Evolutionary conservation across 2,113 vertebrate genomes (phyloP), one percentile per base, ranked within the genome.

Genomic region (Ariopsis seemanni): DNA sequence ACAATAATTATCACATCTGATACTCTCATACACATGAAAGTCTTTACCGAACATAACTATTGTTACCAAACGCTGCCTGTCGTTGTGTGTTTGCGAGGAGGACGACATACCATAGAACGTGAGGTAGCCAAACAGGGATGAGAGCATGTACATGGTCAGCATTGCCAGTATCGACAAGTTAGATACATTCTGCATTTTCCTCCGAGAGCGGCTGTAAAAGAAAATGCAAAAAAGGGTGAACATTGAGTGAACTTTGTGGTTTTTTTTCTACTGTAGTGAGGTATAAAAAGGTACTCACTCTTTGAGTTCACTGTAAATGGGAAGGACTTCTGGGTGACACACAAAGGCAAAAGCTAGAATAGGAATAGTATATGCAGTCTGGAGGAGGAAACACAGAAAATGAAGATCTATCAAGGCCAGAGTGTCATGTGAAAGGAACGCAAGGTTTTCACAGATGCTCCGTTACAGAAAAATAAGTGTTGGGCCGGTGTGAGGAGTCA

Each of bases 221-320:
- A 67, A 22, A 63, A 42, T 52, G 17, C 25, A 12, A 83, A 57
- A 89, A 60, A 58, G 15, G 83, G 7, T 30, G 7, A 27, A 58
- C 30, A 42, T 4, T 42, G 2, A 72, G 27, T 72, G 25, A 25
- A 65, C 63, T 11, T 3, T 65, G 30, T 27, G 1, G 30, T 30
- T 53, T 42, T 27, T 17, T 55, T 27, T 22, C 34, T n/a, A 63
- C 17, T n/a, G 14, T 15, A 0, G 22, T 11, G 11, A 48, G 2
- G 4, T 20, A 42, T 15, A 5, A 25, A n/a, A 55, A 17, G 1
- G 18, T 53, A 60, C 97, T 97, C 94, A 99, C 98, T 97, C 96
- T 96, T 97, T 99, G 48, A 99, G 97, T 94, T 99, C 98, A 82
- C 97, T 99, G 97, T 99, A 99, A 95, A 99, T 99, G 53, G 98